Evolutionary conservation across 2,113 vertebrate species (phyloP).

Genomic region (Thinocorus orbignyianus): DNA sequence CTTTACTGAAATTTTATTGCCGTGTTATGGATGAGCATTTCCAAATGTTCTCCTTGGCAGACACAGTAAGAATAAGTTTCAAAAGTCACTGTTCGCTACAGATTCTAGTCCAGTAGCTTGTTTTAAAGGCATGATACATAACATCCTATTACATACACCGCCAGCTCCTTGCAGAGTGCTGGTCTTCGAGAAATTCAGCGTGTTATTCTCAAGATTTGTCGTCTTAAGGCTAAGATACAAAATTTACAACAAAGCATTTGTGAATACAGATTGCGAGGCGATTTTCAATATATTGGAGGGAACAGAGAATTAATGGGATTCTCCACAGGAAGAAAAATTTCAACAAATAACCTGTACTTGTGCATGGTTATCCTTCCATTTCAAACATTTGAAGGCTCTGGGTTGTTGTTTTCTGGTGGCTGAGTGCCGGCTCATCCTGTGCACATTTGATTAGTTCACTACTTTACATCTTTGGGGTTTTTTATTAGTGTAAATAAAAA

Average conservation of each 20-base stretch:
- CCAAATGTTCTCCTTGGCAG: not conserved
- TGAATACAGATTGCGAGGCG: not conserved
- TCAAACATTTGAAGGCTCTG: not conserved
- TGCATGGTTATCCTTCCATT: not conserved
- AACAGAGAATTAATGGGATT: not conserved
- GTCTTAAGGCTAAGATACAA: not conserved
- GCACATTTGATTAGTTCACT: not conserved
- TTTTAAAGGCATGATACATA: not conserved
- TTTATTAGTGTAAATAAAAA: not conserved
- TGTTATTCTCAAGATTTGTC: not conserved
- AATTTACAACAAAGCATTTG: not conserved
- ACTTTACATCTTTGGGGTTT: not conserved
- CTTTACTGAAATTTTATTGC: not conserved
- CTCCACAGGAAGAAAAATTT: not conserved
- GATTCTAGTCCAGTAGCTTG: not conserved
- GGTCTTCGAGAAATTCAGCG: not conserved
- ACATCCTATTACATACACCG: not conserved
- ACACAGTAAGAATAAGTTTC: not conserved
- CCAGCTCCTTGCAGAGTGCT: not conserved
- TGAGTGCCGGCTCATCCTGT: not conserved
- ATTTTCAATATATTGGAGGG: not conserved
- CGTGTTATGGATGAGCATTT: not conserved
- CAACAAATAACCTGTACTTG: not conserved
- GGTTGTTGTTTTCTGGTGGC: not conserved
- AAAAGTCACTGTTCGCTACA: not conserved